A percentile compares a stretch with the other conserved stretches of the same genome.
Conservation (phyloP, 2,888 invertebrate species). For the Cephus spinipes region DNA sequence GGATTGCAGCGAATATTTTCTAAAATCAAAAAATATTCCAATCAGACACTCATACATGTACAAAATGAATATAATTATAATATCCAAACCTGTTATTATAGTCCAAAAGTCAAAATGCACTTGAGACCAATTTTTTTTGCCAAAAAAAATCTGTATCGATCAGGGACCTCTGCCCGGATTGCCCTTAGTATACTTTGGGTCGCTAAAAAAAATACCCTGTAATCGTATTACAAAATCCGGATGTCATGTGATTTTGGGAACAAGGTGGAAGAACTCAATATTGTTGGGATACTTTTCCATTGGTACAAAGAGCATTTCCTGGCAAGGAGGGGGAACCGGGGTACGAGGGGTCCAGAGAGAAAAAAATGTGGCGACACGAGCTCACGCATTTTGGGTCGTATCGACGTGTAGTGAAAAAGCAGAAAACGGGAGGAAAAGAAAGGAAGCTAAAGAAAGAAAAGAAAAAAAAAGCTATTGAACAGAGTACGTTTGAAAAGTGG, state of each 20-base stretch:
- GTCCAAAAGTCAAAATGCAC: neutral
- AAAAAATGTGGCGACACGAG: constrained; percentile 14
- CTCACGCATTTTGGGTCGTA: constrained; percentile 40
- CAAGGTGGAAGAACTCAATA: constrained; percentile 10
- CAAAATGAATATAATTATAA: neutral
- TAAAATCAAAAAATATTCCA: neutral
- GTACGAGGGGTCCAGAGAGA: neutral
- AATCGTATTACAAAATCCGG: neutral
- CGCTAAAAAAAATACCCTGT: neutral
- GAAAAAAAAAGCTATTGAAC: constrained; percentile 24
- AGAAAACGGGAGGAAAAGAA: constrained; percentile 20
- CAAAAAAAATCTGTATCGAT: neutral
- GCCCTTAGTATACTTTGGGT: neutral
- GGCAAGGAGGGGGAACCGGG: constrained; percentile 43
- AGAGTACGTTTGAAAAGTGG: constrained; percentile 58
- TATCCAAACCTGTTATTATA: neutral
- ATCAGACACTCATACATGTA: no score
- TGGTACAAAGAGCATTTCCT: neutral
- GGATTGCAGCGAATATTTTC: neutral
- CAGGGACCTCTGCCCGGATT: neutral
- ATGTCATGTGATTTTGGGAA: constrained; percentile 2
- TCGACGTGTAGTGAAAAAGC: constrained; percentile 1
- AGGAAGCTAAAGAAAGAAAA: constrained; percentile 22
- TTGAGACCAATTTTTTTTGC: neutral
- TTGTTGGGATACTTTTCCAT: neutral